A percentile compares a stretch with the other conserved stretches of the same genome.
These are phyloP conservation scores for Chloropsis cyanopogon DNA, from an alignment of 2,113 vertebrate species.

Conservation along the genomic window DNA sequence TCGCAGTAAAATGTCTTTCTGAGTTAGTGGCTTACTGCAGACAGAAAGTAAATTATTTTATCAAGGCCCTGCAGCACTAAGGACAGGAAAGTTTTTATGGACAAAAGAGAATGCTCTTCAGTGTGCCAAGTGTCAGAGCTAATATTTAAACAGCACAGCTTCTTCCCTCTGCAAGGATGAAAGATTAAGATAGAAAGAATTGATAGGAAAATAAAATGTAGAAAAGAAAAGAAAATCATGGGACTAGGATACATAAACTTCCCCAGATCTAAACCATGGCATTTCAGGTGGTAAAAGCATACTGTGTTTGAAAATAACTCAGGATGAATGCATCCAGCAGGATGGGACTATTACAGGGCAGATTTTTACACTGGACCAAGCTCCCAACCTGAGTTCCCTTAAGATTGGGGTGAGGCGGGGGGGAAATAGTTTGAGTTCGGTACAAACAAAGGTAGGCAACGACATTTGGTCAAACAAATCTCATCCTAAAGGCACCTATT, in stretches of 20 bases:
- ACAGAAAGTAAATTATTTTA: background rate
- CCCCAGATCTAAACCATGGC: background rate
- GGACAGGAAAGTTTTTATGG: background rate
- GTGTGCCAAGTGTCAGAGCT: background rate
- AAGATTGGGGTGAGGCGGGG: fast-evolving
- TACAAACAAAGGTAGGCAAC: background rate
- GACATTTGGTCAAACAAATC: background rate
- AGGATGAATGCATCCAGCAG: background rate
- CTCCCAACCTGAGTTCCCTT: background rate
- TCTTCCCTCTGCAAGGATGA: background rate
- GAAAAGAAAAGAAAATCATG: background rate
- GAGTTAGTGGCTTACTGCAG: background rate
- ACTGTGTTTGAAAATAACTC: background rate
- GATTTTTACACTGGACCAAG: background rate
- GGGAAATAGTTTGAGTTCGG: background rate
- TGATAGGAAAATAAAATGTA: background rate
- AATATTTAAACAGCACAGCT: background rate
- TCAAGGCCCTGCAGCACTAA: background rate
- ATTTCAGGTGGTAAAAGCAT: background rate
- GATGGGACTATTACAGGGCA: background rate
- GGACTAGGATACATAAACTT: background rate
- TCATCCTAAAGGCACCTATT: background rate
- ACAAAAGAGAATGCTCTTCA: background rate
- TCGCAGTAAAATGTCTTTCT: background rate
- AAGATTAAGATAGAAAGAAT: background rate